Base-by-base conservation (phyloP, 2,113 vertebrate genomes). In the Lepisosteus oculatus region DNA sequence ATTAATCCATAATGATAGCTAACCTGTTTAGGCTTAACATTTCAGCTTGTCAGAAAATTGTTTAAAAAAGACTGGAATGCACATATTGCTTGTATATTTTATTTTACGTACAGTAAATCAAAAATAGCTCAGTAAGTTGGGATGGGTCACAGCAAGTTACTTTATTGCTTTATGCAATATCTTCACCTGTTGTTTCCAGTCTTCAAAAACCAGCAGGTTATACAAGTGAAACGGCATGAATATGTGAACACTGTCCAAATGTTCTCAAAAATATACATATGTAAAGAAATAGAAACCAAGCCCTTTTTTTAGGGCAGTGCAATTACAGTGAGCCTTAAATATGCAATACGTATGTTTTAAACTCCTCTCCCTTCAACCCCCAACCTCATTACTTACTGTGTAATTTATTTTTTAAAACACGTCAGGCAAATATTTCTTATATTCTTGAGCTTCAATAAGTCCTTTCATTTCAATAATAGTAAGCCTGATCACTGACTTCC, bases 81-180 rank as follows among this genome's bases (percentile, higher is more conserved):
- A 71, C 65, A 62, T 87, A 89, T 87, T 87, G 89, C 85, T 89
- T 91, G 88, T 87, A 90, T 87, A 90, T 89, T 91, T 92, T 92
- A 92, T 92, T 92, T 87, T 90, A 91, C 88, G 75, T 90, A 92
- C 89, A 90, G 85, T 83, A 91, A 87, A 90, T 84, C 87, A 88
- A 91, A 86, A 90, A 78, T 80, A 81, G 85, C 84, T 85, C 85
- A 85, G 80, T 87, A 79, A 78, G 79, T 85, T 85, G 83, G 81
- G 62, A 29, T 75, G 81, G 77, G 81, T 79, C 85, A 87, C 83
- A 83, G 80, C 80, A 85, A 78, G 85, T 68, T 77, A 81, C 80
- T 81, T 76, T 74, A 83, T 85, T 81, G 5, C 80, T 80, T 78
- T 76, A 77, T 74, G 76, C 72, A 73, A 12, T 62, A 76, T 73